Percentiles rank a stretch among this genome's conserved stretches.
Evolutionary conservation across 2,797 vertebrate species (phyloP).

Genomic region (Enteromius afrohamiltoni): DNA sequence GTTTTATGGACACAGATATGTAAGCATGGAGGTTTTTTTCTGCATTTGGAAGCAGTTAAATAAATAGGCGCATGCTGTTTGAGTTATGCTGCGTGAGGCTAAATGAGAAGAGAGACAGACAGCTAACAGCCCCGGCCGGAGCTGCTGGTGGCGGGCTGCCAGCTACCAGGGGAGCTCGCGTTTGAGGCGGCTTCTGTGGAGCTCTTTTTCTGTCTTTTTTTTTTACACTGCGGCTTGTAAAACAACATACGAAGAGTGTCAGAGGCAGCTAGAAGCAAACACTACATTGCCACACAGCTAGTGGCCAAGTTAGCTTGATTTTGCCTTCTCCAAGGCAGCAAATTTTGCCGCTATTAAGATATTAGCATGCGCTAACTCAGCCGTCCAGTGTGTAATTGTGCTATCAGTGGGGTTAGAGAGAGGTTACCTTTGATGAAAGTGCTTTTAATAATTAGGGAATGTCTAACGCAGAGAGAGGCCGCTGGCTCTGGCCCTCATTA

Average conservation of each 20-base stretch:
- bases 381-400: slow-evolving; percentile 62
- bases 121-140: slow-evolving; percentile 55
- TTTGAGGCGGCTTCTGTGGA: slow-evolving; percentile 58
- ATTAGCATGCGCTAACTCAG: slow-evolving; percentile 58
- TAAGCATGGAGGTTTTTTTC: slow-evolving; percentile 39
- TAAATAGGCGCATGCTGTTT: slow-evolving; percentile 56
- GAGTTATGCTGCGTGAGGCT: slow-evolving; percentile 53
- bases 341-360: slow-evolving; percentile 36
- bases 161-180: slow-evolving; percentile 49
- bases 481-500: slow-evolving; percentile 60
- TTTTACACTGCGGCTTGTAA: slow-evolving; percentile 55
- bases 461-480: slow-evolving; percentile 43
- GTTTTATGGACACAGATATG: slow-evolving; percentile 55
- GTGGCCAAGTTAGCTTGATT: slow-evolving; percentile 29
- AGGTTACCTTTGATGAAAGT: slow-evolving; percentile 63
- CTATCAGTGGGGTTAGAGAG: slow-evolving; percentile 60
- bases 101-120: slow-evolving; percentile 57
- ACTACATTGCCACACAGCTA: slow-evolving; percentile 48
- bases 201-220: slow-evolving; percentile 32
- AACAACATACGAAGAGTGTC: slow-evolving; percentile 60
- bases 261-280: slow-evolving; percentile 44
- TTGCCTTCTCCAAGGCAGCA: slow-evolving; percentile 14
- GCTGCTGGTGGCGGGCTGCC: slow-evolving; percentile 58
- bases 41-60: slow-evolving; percentile 54
- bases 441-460: slow-evolving; percentile 64